Conservation (phyloP, 2,113 vertebrate species). For the Vidua chalybeata region DNA sequence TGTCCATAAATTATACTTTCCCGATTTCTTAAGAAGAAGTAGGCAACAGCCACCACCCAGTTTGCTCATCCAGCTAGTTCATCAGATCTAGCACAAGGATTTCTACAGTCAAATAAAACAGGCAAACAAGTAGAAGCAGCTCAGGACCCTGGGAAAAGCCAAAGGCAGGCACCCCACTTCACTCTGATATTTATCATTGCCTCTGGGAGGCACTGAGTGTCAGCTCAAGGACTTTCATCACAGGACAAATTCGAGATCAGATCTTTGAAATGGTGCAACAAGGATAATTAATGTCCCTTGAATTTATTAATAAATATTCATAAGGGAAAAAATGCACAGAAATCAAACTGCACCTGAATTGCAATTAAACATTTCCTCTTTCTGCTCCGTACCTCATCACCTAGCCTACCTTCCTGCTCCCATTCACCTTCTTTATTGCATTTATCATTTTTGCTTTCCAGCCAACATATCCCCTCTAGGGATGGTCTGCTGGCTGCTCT, state of each 20-base stretch:
- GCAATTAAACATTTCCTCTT: neutral
- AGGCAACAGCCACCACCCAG: neutral
- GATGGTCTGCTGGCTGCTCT: neutral
- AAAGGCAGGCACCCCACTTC: neutral
- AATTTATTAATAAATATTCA: neutral
- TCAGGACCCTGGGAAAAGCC: neutral
- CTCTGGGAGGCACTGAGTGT: neutral
- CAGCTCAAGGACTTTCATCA: neutral
- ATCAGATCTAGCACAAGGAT: neutral
- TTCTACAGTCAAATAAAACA: neutral
- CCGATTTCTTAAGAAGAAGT: neutral
- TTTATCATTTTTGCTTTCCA: neutral
- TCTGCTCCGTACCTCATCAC: neutral
- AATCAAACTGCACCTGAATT: neutral
- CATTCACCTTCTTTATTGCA: neutral
- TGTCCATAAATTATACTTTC: neutral
- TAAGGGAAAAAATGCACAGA: neutral
- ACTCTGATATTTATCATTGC: neutral
- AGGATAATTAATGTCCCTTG: neutral
- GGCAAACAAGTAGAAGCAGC: constrained; percentile 4
- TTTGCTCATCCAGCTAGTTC: neutral
- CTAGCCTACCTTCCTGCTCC: neutral
- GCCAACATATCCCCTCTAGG: neutral
- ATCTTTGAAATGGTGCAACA: neutral
- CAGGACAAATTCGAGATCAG: neutral